These are phyloP conservation scores for Sapajus apella DNA, from an alignment of 2,113 vertebrate species.

Conservation along the genomic window DNA sequence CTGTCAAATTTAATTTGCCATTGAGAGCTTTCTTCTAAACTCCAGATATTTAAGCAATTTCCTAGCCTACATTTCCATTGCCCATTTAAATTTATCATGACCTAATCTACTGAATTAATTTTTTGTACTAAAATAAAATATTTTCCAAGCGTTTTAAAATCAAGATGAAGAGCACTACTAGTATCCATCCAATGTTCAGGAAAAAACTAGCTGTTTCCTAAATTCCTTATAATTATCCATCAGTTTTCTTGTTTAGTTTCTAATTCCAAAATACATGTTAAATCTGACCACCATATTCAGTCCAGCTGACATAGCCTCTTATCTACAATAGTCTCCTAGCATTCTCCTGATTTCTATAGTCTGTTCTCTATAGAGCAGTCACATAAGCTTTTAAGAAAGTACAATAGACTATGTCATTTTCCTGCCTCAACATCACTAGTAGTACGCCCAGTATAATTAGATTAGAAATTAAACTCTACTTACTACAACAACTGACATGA, in stretches of 20 bases:
- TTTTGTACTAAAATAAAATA: neutral
- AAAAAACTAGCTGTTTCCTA: neutral
- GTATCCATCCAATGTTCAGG: neutral
- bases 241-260: neutral
- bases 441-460: neutral
- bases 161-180: neutral
- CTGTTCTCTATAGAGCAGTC: neutral
- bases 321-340: neutral
- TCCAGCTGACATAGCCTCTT: neutral
- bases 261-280: neutral
- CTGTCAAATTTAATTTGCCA: neutral
- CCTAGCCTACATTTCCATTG: neutral
- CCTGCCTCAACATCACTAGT: neutral
- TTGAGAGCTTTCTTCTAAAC: neutral
- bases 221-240: neutral
- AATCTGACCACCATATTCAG: neutral
- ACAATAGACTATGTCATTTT: neutral
- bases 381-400: neutral
- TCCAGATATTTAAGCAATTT: neutral
- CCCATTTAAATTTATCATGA: neutral
- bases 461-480: neutral
- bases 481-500: neutral
- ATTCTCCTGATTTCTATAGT: neutral
- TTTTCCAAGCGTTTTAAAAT: neutral
- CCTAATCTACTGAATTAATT: neutral